Conservation (phyloP, 1,140 invertebrate genomes). For the Agrilus planipennis region DNA sequence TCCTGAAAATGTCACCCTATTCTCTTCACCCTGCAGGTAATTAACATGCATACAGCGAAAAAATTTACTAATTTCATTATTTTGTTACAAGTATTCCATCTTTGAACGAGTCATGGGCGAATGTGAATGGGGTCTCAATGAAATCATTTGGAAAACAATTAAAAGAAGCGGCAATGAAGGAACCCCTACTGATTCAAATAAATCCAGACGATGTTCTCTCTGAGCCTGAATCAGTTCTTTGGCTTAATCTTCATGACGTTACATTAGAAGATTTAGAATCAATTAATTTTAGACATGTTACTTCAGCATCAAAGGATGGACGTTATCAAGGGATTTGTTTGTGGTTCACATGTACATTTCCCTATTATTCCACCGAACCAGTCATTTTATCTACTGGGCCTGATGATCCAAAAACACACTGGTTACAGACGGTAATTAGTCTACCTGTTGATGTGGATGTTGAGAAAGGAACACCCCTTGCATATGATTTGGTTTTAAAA, state of each 20-base stretch:
- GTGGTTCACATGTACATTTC: conserved; percentile 52
- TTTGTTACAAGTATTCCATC: conserved; percentile 42
- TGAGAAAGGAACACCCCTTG: conserved; percentile 48
- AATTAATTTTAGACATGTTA: conserved; percentile 34
- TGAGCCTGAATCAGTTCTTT: conserved; percentile 40
- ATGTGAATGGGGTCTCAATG: conserved; percentile 46
- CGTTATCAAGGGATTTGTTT: conserved; percentile 60
- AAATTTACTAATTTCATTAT: not conserved
- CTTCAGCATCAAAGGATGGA: conserved; percentile 42
- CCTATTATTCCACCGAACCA: conserved; percentile 21
- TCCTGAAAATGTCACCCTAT: conserved; percentile 47
- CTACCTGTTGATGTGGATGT: conserved; percentile 41
- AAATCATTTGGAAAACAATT: conserved; percentile 37
- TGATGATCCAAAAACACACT: conserved; percentile 70
- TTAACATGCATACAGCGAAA: not conserved
- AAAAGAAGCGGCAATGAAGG: conserved; percentile 36
- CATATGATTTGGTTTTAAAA: conserved; percentile 51
- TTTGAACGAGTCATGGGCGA: conserved; percentile 47
- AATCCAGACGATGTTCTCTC: conserved; percentile 39
- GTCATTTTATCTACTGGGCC: conserved; percentile 66
- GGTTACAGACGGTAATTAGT: conserved; percentile 93
- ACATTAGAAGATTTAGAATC: conserved; percentile 37
- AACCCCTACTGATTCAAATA: conserved; percentile 37
- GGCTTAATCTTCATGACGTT: conserved; percentile 45
- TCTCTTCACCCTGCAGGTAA: conserved; percentile 53